These are phyloP conservation scores for Drosophila nigritarsus DNA, from an alignment of 2,888 invertebrate species.

Conservation along the genomic window DNA sequence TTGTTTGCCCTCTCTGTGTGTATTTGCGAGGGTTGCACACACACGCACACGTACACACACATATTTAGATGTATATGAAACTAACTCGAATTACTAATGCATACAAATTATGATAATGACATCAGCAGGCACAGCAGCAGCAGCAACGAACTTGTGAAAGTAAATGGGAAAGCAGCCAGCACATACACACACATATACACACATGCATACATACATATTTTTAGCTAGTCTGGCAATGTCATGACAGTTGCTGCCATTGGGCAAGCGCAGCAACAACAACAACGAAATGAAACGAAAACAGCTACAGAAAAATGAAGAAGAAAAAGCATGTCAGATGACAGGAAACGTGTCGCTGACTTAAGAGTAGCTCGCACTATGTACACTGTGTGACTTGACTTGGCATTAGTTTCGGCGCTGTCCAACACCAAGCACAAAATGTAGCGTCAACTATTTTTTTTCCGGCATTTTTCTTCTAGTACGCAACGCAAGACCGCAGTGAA, in stretches of 20 bases:
- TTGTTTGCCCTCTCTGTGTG: not conserved
- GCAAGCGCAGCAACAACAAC: slow-evolving; percentile 20
- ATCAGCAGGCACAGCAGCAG: slow-evolving; percentile 52
- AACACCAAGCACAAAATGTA: slow-evolving; percentile 49
- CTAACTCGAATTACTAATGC: slow-evolving; percentile 69
- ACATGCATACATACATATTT: not conserved
- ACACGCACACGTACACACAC: slow-evolving; percentile 13
- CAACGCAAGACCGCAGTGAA: slow-evolving; percentile 45
- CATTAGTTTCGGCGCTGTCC: slow-evolving; percentile 65
- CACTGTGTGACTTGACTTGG: slow-evolving; percentile 54
- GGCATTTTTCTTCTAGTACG: slow-evolving; percentile 68
- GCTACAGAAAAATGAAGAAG: slow-evolving; percentile 36
- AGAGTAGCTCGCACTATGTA: not conserved
- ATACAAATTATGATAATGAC: slow-evolving; percentile 76
- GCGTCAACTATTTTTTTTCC: slow-evolving; percentile 62
- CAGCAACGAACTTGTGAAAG: slow-evolving; percentile 65
- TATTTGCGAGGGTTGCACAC: slow-evolving; percentile 38
- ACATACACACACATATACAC: not conserved
- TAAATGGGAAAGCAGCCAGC: slow-evolving; percentile 56
- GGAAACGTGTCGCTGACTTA: slow-evolving; percentile 69
- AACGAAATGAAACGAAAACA: slow-evolving; percentile 35
- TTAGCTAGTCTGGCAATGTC: slow-evolving; percentile 50
- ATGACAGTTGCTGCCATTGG: slow-evolving; percentile 49
- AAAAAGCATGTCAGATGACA: slow-evolving; percentile 55
- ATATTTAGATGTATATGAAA: slow-evolving; percentile 27